These are phyloP conservation scores for Myotis pilosus DNA, from an alignment of 2,797 vertebrate genomes.

Conservation along the genomic window DNA sequence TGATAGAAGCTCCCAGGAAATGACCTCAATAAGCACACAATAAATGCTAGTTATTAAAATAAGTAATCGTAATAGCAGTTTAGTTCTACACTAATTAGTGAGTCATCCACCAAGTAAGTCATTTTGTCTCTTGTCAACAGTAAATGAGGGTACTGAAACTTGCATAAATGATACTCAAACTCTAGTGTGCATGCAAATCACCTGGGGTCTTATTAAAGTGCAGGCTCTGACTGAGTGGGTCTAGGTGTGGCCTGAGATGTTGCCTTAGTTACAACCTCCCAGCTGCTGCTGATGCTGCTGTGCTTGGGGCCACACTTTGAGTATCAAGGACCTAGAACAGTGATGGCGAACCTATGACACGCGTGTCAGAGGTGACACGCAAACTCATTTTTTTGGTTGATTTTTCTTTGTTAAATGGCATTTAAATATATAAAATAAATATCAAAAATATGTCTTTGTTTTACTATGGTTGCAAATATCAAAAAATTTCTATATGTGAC, in stretches of 20 bases:
- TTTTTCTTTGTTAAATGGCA: no score
- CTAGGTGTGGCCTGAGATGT: not conserved
- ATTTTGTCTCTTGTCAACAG: not conserved
- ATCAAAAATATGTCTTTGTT: no score
- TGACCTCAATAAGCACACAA: not conserved
- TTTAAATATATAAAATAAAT: no score
- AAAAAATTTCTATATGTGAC: no score
- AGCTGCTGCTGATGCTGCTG: not conserved
- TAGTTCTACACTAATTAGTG: not conserved
- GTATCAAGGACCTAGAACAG: not conserved
- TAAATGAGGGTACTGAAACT: not conserved
- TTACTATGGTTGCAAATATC: no score
- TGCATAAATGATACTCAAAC: not conserved
- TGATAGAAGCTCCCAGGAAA: not conserved
- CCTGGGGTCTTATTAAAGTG: not conserved
- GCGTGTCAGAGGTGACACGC: no score
- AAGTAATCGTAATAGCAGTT: not conserved
- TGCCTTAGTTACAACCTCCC: not conserved
- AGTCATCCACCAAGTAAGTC: not conserved
- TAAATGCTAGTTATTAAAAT: constrained; percentile 11
- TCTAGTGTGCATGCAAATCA: not conserved
- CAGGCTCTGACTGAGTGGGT: not conserved
- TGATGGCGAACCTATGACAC: no score
- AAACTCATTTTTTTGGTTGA: no score
- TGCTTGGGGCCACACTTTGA: not conserved